Base-by-base conservation (phyloP, 1,140 invertebrate species). In the Latrodectus geometricus region DNA sequence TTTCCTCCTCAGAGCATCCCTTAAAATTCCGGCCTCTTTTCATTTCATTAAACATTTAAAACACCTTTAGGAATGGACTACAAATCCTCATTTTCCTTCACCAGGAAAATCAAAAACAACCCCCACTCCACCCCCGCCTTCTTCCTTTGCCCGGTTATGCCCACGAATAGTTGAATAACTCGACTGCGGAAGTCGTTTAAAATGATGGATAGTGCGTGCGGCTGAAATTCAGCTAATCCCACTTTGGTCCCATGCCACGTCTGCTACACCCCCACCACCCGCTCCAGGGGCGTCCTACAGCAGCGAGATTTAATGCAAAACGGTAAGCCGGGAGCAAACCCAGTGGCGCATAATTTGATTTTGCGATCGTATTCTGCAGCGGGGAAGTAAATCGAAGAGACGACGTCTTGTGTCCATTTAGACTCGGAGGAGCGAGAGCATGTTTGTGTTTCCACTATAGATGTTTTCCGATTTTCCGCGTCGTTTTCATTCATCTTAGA, bases 331-430 rank as follows among this genome's bases (percentile, higher is more conserved):
- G 35, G 54, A 61, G 8, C 54, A 61, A 61, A 61, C 54, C 54
- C 54, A 61, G 11, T 61, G 54, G 17, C 54, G 54, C 54, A 61
- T 61, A 61, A 61, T 61, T 61, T 61, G 54, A 61, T 61, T 61
- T 61, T 1, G 17, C 54, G 11, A 11, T 61, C 11, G 54, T 11
- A 17, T 17, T 61, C 54, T 17, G 54, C 54, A 61, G 54, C 0
- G 54, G 2, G 35, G 35, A 35, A 61, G 17, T 61, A 61, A 61
- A 61, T 61, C 54, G 54, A 61, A 61, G 54, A 17, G 2, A 4
- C 54, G 54, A 61, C 54, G 54, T 61, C 54, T 61, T 61, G 54
- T 61, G 54, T 61, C 54, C 54, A 61, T 61, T 61, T 61, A 61
- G 54, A 61, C 54, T 17, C 54, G 11, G 2, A 9, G 8, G 8